Evolutionary conservation across 2,888 invertebrate genomes (phyloP).

Genomic region (Macroteleia sp.): DNA sequence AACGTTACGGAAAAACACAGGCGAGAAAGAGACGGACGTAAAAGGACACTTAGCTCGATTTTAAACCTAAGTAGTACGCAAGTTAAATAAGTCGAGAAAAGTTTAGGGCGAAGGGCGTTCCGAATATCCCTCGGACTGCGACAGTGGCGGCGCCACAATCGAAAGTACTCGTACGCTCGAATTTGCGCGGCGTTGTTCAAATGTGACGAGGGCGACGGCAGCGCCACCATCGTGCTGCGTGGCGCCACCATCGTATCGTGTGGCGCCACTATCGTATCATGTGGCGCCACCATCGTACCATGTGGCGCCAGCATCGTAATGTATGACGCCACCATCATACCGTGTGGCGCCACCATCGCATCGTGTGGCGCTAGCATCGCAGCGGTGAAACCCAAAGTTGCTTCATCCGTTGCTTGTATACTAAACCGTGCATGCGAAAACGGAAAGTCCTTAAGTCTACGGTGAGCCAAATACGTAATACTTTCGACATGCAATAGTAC

Average conservation of each 20-base stretch:
- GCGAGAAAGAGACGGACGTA: constrained; percentile 6
- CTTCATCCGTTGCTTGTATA: constrained; percentile 20
- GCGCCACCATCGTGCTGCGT: too few species aligned
- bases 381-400: constrained; percentile 3
- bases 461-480: constrained; percentile 58
- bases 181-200: too few species aligned
- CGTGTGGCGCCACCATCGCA: too few species aligned
- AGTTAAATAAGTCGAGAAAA: not conserved
- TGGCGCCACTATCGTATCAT: too few species aligned
- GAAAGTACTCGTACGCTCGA: too few species aligned
- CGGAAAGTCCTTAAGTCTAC: constrained; percentile 45
- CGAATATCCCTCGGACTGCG: too few species aligned
- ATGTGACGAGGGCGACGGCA: too few species aligned
- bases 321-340: too few species aligned
- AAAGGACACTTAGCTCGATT: constrained; percentile 6
- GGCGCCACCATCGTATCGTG: too few species aligned
- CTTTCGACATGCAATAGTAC: constrained; percentile 67
- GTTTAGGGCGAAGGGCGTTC: not conserved
- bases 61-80: constrained; percentile 11
- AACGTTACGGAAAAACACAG: not conserved
- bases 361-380: constrained; percentile 2
- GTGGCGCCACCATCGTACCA: too few species aligned
- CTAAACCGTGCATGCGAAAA: constrained; percentile 35
- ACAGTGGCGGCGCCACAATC: too few species aligned
- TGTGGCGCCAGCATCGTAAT: too few species aligned